A percentile compares a stretch with the other conserved stretches of the same genome.
phyloP scores from a whole-genome alignment of 2,113 vertebrate genomes.

The Callionymus lyra region DNA sequence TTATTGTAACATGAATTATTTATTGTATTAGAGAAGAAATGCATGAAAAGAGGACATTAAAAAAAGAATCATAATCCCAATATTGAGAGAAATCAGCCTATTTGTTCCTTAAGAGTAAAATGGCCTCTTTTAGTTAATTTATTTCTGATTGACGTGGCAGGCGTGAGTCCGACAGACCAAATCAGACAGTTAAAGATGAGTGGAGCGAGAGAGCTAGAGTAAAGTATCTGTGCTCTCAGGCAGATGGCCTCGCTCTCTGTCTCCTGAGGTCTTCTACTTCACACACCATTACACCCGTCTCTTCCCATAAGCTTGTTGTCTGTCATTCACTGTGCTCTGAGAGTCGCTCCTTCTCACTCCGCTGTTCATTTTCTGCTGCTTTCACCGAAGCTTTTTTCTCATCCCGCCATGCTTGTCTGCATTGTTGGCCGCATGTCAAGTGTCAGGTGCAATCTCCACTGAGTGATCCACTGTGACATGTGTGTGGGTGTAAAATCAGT shows the following conservation, averaged over 20 bases:
- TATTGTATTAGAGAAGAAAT: too few relatives aligned
- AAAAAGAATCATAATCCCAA: too few relatives aligned
- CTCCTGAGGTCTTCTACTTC: slow-evolving; percentile 66
- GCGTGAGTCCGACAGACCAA: slow-evolving; percentile 13
- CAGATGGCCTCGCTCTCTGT: slow-evolving; percentile 42
- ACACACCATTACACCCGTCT: slow-evolving; percentile 78
- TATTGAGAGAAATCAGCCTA: too few relatives aligned
- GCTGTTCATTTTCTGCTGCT: slow-evolving; percentile 7
- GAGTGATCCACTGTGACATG: slow-evolving; percentile 51
- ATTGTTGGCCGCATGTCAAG: slow-evolving; percentile 47
- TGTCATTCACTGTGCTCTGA: slow-evolving; percentile 47
- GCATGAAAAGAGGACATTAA: too few relatives aligned
- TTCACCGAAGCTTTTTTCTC: slow-evolving; percentile 21
- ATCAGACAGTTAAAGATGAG: slow-evolving; percentile 15
- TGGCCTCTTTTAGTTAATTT: slow-evolving; percentile 12
- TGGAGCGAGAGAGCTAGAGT: slow-evolving; percentile 5
- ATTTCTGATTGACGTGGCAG: slow-evolving; percentile 11
- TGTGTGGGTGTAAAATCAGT: slow-evolving; percentile 53
- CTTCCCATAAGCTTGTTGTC: slow-evolving; percentile 57
- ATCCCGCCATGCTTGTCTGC: slow-evolving; percentile 42
- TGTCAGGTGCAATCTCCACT: slow-evolving; percentile 51
- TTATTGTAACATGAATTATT: too few relatives aligned
- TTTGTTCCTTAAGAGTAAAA: slow-evolving; percentile 22
- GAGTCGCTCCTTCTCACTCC: slow-evolving; percentile 18
- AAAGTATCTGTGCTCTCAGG: slow-evolving; percentile 36